These are phyloP conservation scores for Vannuccia rotundouncinata DNA, from an alignment of 2,888 invertebrate genomes.

Conservation along the genomic window DNA sequence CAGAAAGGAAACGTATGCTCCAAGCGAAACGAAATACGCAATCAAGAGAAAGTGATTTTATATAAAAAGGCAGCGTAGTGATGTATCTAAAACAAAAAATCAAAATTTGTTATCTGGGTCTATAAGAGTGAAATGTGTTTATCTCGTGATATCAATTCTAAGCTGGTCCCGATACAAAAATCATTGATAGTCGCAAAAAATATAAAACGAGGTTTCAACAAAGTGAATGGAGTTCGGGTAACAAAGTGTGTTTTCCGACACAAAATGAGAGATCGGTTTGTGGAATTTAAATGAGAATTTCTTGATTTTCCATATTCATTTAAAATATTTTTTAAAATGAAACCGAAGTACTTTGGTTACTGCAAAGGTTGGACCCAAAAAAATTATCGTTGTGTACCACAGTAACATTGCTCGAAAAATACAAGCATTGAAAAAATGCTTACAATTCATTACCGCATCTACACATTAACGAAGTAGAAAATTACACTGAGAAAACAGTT, in stretches of 20 bases:
- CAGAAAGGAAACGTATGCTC: background rate
- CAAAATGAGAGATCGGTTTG: background rate
- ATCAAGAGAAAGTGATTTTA: conserved; percentile 14
- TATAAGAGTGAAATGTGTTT: conserved; percentile 19
- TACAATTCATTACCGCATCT: background rate
- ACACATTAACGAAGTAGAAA: background rate
- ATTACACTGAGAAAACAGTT: background rate
- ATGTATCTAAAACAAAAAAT: conserved; percentile 15
- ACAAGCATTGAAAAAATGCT: background rate
- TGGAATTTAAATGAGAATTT: conserved; percentile 11
- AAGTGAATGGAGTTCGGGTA: background rate
- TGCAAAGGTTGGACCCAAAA: background rate
- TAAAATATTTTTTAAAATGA: conserved; percentile 2
- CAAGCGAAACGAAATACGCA: conserved; percentile 19
- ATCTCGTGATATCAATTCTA: conserved; percentile 18
- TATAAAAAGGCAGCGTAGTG: conserved; percentile 24
- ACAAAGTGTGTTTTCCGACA: conserved; percentile 1
- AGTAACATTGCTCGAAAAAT: conserved; percentile 2
- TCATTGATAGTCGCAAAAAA: conserved; percentile 22
- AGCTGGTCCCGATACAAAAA: conserved; percentile 12
- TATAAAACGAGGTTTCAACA: conserved; percentile 11
- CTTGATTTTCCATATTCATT: background rate
- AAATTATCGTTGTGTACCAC: background rate
- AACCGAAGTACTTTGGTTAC: background rate
- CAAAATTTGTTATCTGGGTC: conserved; percentile 13